These are phyloP conservation scores for Bilobella aurantiaca DNA, from an alignment of 1,140 invertebrate species.

Conservation along the genomic window DNA sequence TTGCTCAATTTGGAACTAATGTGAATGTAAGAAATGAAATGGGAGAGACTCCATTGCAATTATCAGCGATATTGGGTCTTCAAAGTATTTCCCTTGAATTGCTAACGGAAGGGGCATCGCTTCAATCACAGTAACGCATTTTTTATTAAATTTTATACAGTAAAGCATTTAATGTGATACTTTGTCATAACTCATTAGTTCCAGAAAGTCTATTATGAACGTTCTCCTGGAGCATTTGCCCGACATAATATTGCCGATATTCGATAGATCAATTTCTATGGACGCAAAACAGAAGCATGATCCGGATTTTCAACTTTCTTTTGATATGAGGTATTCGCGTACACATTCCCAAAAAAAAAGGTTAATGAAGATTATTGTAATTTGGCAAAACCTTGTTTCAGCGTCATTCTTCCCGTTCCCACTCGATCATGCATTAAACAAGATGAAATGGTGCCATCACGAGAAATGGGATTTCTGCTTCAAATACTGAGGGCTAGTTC, in stretches of 20 bases:
- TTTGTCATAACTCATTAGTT: too few species aligned
- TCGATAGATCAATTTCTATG: slow-evolving; percentile 17
- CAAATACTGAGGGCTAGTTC: slow-evolving; percentile 8
- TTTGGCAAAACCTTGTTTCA: too few species aligned
- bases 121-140: not conserved
- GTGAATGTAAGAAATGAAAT: slow-evolving; percentile 10
- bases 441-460: too few species aligned
- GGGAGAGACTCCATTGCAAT: slow-evolving; percentile 18
- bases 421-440: too few species aligned
- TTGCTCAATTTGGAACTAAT: slow-evolving; percentile 17
- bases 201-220: slow-evolving; percentile 12
- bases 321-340: slow-evolving; percentile 23
- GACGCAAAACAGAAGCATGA: slow-evolving; percentile 11
- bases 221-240: slow-evolving; percentile 22
- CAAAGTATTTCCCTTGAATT: slow-evolving; percentile 9
- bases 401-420: too few species aligned
- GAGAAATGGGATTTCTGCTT: slow-evolving; percentile 24
- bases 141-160: not conserved
- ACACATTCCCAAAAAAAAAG: too few species aligned
- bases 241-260: slow-evolving; percentile 15
- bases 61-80: slow-evolving; percentile 2
- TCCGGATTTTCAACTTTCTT: slow-evolving; percentile 14
- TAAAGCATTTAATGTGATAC: not conserved
- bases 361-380: too few species aligned
- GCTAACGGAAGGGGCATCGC: slow-evolving; percentile 16